Evolutionary conservation across 1,140 invertebrate genomes (phyloP).

Genomic region (Diabrotica undecimpunctata): DNA sequence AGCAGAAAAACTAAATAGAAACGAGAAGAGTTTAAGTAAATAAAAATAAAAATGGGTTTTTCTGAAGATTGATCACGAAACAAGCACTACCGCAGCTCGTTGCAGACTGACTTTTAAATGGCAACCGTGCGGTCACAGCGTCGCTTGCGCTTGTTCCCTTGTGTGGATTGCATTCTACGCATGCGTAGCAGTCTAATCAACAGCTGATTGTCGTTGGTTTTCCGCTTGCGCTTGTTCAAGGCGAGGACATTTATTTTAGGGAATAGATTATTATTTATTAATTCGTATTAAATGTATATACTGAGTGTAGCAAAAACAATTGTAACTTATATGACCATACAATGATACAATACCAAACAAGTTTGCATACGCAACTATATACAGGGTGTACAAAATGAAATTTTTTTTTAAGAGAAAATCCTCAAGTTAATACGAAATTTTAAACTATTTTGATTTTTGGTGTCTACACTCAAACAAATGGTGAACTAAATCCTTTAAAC

Average conservation of each 20-base stretch:
- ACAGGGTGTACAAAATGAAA: no score
- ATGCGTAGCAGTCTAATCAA: slow-evolving; percentile 21
- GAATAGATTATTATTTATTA: neutral
- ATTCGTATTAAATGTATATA: no score
- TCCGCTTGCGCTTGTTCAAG: neutral
- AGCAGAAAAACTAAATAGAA: slow-evolving; percentile 12
- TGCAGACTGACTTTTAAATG: slow-evolving; percentile 29
- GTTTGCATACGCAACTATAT: no score
- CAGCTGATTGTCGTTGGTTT: slow-evolving; percentile 29
- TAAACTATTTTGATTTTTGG: no score
- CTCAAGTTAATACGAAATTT: no score
- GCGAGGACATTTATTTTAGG: neutral
- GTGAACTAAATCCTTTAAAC: no score
- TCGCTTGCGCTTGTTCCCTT: slow-evolving; percentile 5
- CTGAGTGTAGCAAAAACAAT: no score
- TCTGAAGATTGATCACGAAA: slow-evolving; percentile 9
- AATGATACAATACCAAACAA: no score
- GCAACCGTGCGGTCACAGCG: neutral
- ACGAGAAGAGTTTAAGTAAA: slow-evolving; percentile 16
- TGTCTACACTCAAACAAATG: no score
- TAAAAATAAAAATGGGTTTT: slow-evolving; percentile 26
- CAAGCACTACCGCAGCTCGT: slow-evolving; percentile 18
- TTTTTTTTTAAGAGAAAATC: no score
- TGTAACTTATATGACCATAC: no score
- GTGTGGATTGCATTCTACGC: slow-evolving; percentile 15